Base-by-base conservation (phyloP, 1,140 invertebrate species). In the Tetranychus urticae region DNA sequence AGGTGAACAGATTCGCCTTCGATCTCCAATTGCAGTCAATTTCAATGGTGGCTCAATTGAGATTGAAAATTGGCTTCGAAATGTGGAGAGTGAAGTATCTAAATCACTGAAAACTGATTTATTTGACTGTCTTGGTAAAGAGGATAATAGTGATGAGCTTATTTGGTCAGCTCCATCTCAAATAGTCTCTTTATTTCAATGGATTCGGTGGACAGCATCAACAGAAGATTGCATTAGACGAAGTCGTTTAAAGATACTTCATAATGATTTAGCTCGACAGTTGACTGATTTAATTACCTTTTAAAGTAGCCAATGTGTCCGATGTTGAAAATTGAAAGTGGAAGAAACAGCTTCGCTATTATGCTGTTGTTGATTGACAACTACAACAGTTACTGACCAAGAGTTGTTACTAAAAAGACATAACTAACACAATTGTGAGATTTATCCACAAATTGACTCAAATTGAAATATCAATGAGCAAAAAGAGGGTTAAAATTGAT, bases 11-110 rank as follows among this genome's bases (percentile, higher is more conserved):
- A 82, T 97, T n/a, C 70, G 74, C 7, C 74, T 99, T 35, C 76
- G 77, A 23, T 80, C 81, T 61, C 75, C 81, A 33, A 79, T 99
- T 31, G 77, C 82, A 69, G 39, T 57, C 3, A 55, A 50, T 42
- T 45, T 31, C 36, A 13, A 62, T 31, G 5, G 52, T 23, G 62
- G 60, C 37, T 23, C 60, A 65, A 62, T 65, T 63, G 59, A 65
- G 60, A 73, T 75, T 52, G 68, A 85, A 81, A 75, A 79, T 42
- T 96, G 90, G 90, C 73, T 96, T 12, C 80, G 81, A 67, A 72
- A 80, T 48, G 75, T 96, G 55, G 81, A 86, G 33, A 77, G 76
- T 12, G 83, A 88, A 73, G 89, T 96, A 78, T 81, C 84, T 67
- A 74, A 74, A 12, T 89, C 91, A 3, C 71, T 96, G 59, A 71